Conservation (phyloP, 2,888 invertebrate genomes). For the Oscheius sp. region DNA sequence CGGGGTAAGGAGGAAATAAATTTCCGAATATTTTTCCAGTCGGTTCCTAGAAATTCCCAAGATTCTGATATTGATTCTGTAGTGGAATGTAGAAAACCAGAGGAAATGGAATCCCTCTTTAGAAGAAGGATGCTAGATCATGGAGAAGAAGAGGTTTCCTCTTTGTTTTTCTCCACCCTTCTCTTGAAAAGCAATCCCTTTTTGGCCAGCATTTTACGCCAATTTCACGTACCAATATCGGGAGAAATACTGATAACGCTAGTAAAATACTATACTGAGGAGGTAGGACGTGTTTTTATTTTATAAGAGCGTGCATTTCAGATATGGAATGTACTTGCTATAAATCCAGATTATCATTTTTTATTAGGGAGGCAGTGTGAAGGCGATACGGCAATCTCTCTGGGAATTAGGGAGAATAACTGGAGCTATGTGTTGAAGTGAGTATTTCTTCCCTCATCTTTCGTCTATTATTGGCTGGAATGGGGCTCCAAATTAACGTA, state of each 20-base stretch:
- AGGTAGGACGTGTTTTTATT: background rate
- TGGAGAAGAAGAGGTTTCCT: background rate
- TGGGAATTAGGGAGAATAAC: background rate
- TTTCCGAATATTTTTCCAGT: no score
- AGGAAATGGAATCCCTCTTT: background rate
- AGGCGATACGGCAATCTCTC: background rate
- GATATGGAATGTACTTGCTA: background rate
- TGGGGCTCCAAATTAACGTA: background rate
- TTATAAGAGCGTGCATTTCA: background rate
- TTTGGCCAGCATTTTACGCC: background rate
- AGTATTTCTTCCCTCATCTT: background rate
- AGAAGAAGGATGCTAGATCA: background rate
- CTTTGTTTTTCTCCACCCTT: background rate
- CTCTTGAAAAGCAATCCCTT: background rate
- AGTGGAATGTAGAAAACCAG: no score
- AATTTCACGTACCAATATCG: no score
- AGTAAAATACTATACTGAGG: background rate
- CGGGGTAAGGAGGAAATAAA: background rate
- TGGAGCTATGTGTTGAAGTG: constrained; percentile 6
- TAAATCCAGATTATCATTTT: background rate
- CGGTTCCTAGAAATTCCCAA: no score
- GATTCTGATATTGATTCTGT: no score
- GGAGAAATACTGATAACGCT: no score
- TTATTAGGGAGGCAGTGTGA: background rate
- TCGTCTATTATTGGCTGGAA: no score